A percentile compares a stretch with the other conserved stretches of the same genome.
phyloP scores from a whole-genome alignment of 2,888 invertebrate species.

The Amorpha juglandis region DNA sequence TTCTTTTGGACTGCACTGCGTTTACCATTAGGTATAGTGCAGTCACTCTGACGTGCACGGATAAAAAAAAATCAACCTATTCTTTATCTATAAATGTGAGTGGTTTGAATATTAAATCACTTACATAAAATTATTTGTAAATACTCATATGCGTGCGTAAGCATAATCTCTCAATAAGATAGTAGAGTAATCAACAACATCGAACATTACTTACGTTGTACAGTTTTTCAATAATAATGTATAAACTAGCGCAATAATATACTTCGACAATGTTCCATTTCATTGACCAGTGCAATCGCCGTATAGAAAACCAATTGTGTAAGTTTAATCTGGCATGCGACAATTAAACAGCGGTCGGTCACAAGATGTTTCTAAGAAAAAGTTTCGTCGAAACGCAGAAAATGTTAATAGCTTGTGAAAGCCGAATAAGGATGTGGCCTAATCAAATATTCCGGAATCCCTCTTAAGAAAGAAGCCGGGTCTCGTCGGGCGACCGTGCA shows the following conservation, averaged over 20 bases:
- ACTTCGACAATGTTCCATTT: not conserved
- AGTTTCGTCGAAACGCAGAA: conserved; percentile 53
- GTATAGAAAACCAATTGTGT: conserved; percentile 6
- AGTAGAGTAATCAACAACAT: too few relatives aligned
- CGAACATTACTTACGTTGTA: too few relatives aligned
- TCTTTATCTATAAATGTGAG: too few relatives aligned
- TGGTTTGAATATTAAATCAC: too few relatives aligned
- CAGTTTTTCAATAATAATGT: too few relatives aligned
- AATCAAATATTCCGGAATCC: conserved; percentile 78
- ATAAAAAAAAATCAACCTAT: too few relatives aligned
- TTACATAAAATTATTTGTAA: too few relatives aligned
- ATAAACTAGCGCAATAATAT: conserved; percentile 15
- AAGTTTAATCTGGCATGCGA: conserved; percentile 14
- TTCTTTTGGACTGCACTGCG: too few relatives aligned
- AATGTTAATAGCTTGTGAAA: conserved; percentile 72
- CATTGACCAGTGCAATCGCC: conserved; percentile 31
- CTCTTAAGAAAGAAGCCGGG: conserved; percentile 67
- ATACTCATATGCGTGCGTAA: too few relatives aligned
- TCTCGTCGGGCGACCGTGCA: conserved; percentile 62
- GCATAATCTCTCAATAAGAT: too few relatives aligned
- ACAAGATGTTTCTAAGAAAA: conserved; percentile 56
- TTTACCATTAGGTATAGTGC: too few relatives aligned
- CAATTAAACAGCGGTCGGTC: conserved; percentile 42
- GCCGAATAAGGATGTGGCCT: conserved; percentile 71
- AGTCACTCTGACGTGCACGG: too few relatives aligned